Base-by-base conservation (phyloP, 2,888 invertebrate species). In the Epinotia demarniana region DNA sequence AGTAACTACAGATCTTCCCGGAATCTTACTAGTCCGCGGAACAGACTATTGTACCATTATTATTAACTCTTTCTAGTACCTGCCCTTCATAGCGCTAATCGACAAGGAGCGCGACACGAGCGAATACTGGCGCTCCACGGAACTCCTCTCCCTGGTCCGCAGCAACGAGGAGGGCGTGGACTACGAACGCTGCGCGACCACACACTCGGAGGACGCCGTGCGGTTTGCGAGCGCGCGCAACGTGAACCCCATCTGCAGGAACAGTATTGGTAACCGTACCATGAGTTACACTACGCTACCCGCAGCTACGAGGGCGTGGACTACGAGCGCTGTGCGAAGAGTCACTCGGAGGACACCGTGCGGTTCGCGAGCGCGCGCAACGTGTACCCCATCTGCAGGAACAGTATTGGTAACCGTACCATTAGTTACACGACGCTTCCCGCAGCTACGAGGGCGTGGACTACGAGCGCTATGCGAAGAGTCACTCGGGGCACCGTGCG, bases 121-220 rank as follows among this genome's bases (percentile, higher is more conserved):
- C 77, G 93, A 93, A 77, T 93, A 88, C 77, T 93, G 93, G 93
- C 87, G 92, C 1, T 91, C 92, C 78, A 92, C 92, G 0, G 93
- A 93, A 78, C 90, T 93, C 23, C 78, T 93, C 8, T 87, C 90
- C 0, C 81, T 93, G 5, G 86, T 93, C 0, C 81, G 86, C 3
- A 83, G 83, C 23, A 86, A 86, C 19, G 89, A 89, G 64, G 77
- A 78, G 4, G 84, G 83, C 1, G 88, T 91, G 71, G 92, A 92
- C 75, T 91, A 89, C 53, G 89, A 89, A 16, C 84, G 81, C 60
- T 92, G 92, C 67, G 88, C 87, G 64, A 85, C 75, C 16, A 78
- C 72, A 0, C 79, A 81, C 0, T 78, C 81, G 0, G 79, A 77
- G 5, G 76, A 77, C 1, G 8, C 86, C 3, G 82, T 91, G 12